Evolutionary conservation across 1,140 invertebrate genomes (phyloP), one percentile per base, ranked within the genome.

Genomic region (Bombus soroeensis): DNA sequence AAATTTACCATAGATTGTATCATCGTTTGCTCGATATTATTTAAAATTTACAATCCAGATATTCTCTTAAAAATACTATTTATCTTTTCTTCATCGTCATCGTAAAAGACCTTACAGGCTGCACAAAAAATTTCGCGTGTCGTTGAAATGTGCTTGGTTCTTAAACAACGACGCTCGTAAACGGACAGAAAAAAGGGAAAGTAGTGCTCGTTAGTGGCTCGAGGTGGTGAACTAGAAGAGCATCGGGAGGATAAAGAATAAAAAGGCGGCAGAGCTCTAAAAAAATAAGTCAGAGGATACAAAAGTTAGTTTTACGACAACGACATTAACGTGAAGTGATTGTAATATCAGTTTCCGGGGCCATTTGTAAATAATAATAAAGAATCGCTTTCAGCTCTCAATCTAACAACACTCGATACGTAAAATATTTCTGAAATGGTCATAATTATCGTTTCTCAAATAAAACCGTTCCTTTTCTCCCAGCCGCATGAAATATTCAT

Each of bases 401-500:
- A 43, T 47, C n/a, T n/a, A 37, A 57, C 39, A 25, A 22, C 22
- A 28, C 18, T 32, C n/a, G 53, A 15, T 76, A 37, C 5, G 62
- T 28, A 41, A 47, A 39, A 66, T 25, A 39, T 39, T 66, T 53
- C 57, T 25, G 53, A 22, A 66, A 68, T 39, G 41, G 81, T 75
- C 75, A 83, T 37, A 74, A 57, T 53, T 75, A 66, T 75, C 32
- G 39, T 64, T 57, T 41, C 41, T 32, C 39, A 22, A 12, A 39
- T 9, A 12, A 37, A 18, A 37, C 18, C 34, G 32, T 77, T 83
- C n/a, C 10, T 66, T 83, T 83, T 76, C 34, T 66, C 34, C 28
- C 53, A 5, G 25, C 59, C 2, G 43, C 34, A 57, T 83, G 43
- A 77, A 83, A 83, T 83, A 77, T 83, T 83, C 73, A 68, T 77